Percentiles rank a stretch among this genome's conserved stretches.
These are phyloP conservation scores for Eublepharis macularius DNA, from an alignment of 2,113 vertebrate species.

Conservation along the genomic window DNA sequence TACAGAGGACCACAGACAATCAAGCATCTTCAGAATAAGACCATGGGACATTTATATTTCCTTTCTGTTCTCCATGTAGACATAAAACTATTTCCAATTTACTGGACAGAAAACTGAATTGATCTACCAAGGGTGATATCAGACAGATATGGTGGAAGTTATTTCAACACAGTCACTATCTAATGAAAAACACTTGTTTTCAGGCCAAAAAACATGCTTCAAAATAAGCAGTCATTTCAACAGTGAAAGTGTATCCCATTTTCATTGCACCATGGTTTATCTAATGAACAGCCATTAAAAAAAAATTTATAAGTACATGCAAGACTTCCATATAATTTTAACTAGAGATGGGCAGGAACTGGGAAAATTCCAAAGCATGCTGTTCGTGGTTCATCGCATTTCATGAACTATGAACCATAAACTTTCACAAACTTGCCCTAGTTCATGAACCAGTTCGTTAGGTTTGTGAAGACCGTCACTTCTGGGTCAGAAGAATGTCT, in stretches of 20 bases:
- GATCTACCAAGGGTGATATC: not conserved
- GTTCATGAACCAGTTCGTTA: no score
- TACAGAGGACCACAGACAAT: not conserved
- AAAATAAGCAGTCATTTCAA: not conserved
- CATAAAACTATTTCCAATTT: not conserved
- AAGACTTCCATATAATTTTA: not conserved
- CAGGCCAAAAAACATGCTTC: not conserved
- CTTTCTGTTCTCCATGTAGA: not conserved
- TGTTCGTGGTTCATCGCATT: no score
- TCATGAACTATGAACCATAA: no score
- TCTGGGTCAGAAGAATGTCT: no score
- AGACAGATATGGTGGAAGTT: not conserved
- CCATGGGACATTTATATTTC: constrained; percentile 1
- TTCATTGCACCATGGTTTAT: not conserved
- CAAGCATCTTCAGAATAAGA: not conserved
- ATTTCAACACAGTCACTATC: not conserved
- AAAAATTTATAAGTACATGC: not conserved
- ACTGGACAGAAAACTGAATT: not conserved
- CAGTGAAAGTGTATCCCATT: not conserved
- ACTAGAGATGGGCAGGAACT: no score
- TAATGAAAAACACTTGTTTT: not conserved
- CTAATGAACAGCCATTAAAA: not conserved
- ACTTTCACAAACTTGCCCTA: no score
- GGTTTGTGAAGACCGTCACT: no score
- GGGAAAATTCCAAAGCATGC: no score